phyloP scores from a whole-genome alignment of 64 coral and sea anemone genomes.

The Astreopora myriophthalma region DNA sequence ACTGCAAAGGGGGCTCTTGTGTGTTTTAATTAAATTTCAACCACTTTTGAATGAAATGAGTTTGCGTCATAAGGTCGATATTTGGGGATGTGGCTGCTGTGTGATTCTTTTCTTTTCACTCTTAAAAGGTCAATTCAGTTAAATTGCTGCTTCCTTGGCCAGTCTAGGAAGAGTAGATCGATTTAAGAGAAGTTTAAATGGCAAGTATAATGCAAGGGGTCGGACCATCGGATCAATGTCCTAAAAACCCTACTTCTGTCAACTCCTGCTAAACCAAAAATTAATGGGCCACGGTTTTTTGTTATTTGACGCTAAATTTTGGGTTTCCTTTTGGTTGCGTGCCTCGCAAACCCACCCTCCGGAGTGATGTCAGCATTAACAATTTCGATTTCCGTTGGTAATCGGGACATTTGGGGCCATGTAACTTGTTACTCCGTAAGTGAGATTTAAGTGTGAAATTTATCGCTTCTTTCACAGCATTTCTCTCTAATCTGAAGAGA shows the following conservation, averaged over 20 bases:
- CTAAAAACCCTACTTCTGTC: conserved; percentile 2
- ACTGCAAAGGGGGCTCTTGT: conserved; percentile 19
- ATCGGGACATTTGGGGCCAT: conserved; percentile 33
- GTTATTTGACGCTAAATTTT: conserved; percentile 57
- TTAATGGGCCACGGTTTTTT: conserved; percentile 38
- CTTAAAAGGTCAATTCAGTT: not conserved
- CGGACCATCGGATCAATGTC: conserved; percentile 22
- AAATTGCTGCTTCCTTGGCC: not conserved
- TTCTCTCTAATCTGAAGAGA: conserved; percentile 43
- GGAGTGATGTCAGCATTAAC: conserved; percentile 53
- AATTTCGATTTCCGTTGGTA: conserved; percentile 69
- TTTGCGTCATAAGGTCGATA: not conserved
- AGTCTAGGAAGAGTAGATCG: not conserved
- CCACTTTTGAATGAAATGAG: conserved; percentile 35
- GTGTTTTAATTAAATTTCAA: conserved; percentile 46
- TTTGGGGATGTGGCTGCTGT: not conserved
- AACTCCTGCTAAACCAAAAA: conserved; percentile 17
- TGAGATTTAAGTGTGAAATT: conserved; percentile 36
- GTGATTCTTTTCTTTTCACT: not conserved
- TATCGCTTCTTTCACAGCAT: conserved; percentile 9
- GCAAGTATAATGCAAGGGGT: not conserved
- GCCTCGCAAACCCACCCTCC: conserved; percentile 2
- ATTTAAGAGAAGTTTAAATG: conserved; percentile 42
- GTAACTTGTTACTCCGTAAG: not conserved
- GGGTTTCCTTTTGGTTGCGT: conserved; percentile 46